A percentile compares a stretch with the other conserved stretches of the same genome.
These are phyloP conservation scores for Pomacea canaliculata DNA, from an alignment of 2,888 invertebrate genomes.

Conservation along the genomic window DNA sequence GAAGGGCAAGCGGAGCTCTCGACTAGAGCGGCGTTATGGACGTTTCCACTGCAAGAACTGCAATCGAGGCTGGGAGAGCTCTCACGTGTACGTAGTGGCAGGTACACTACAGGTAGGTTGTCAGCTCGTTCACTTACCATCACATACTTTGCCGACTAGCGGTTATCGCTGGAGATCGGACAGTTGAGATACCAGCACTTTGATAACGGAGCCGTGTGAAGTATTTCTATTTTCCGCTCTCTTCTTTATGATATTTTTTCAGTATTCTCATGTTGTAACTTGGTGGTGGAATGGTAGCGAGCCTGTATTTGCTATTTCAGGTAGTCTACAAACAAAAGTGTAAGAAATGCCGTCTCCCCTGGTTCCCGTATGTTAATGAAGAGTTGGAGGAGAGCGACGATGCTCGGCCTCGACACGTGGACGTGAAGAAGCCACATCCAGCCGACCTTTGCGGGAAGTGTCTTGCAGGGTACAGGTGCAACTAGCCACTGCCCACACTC, in stretches of 20 bases:
- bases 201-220: too few relatives aligned
- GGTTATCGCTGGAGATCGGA: too few relatives aligned
- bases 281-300: too few relatives aligned
- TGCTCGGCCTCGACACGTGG: conserved; percentile 31
- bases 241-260: too few relatives aligned
- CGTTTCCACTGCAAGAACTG: conserved; percentile 30
- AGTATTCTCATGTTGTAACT: too few relatives aligned
- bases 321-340: conserved; percentile 44
- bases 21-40: conserved; percentile 20
- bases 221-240: too few relatives aligned
- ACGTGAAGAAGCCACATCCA: conserved; percentile 46
- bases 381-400: conserved; percentile 28
- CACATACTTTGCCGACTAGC: too few relatives aligned
- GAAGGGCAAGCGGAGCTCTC: too few relatives aligned
- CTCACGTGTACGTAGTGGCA: conserved; percentile 16
- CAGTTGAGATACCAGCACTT: too few relatives aligned
- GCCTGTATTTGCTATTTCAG: conserved; percentile 9
- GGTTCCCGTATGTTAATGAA: conserved; percentile 42
- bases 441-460: conserved; percentile 50
- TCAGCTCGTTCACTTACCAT: neutral
- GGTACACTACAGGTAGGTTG: neutral
- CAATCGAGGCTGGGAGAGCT: conserved; percentile 31
- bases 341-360: conserved; percentile 37
- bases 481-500: too few relatives aligned
- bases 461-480: conserved; percentile 21